Evolutionary conservation across 2,113 vertebrate genomes (phyloP).

Genomic region (Tapirus terrestris): DNA sequence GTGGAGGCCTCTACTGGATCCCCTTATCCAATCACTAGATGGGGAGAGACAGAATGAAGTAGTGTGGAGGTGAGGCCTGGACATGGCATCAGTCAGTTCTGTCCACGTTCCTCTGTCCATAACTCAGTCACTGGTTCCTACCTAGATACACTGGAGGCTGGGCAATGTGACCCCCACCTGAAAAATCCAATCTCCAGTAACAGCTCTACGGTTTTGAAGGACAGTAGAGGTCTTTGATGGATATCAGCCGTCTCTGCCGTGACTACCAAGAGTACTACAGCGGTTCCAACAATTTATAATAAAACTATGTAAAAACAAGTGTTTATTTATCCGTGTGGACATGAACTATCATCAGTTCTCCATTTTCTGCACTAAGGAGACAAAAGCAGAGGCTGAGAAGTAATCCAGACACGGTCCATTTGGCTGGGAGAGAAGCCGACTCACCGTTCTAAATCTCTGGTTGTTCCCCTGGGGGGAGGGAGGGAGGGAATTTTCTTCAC

Average conservation of each 20-base stretch:
- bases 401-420: rapidly evolving
- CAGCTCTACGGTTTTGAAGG: rapidly evolving
- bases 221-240: rapidly evolving
- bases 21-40: rapidly evolving
- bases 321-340: rapidly evolving
- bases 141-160: neutral
- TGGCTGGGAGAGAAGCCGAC: neutral
- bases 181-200: neutral
- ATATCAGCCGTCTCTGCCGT: rapidly evolving
- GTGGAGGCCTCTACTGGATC: neutral
- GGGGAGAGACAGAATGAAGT: too few relatives aligned
- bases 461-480: rapidly evolving
- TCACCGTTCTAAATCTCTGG: neutral
- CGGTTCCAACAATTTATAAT: too few relatives aligned
- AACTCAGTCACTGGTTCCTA: neutral
- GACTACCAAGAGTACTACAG: neutral
- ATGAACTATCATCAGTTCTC: rapidly evolving
- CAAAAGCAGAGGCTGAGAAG: neutral
- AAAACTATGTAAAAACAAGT: too few relatives aligned
- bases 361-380: rapidly evolving
- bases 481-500: neutral
- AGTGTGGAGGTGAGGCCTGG: neutral
- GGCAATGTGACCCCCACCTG: neutral
- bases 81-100: neutral
- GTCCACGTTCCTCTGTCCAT: neutral